A percentile compares a stretch with the other conserved stretches of the same genome.
Conservation (phyloP, 2,797 vertebrate genomes). For the Menidia menidia region DNA sequence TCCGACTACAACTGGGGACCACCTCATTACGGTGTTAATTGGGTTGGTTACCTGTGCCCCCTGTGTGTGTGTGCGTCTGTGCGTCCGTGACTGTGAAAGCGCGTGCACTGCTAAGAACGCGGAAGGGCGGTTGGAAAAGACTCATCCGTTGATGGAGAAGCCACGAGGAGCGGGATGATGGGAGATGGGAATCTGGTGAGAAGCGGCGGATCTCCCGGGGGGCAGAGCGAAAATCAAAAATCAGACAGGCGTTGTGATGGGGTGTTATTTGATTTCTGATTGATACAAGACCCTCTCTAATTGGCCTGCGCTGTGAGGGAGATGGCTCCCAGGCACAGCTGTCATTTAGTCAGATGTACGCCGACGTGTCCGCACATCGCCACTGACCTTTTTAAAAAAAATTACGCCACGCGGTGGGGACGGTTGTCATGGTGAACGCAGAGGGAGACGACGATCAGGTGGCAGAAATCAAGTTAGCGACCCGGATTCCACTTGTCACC, state of each 20-base stretch:
- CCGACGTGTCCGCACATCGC: slow-evolving; percentile 65
- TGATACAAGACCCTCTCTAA: slow-evolving; percentile 76
- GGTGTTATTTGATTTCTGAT: slow-evolving; percentile 81
- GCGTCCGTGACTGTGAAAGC: slow-evolving; percentile 7
- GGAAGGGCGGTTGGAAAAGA: slow-evolving; percentile 10
- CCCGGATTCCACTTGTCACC: slow-evolving; percentile 48
- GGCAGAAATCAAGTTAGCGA: slow-evolving; percentile 45
- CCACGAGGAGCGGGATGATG: slow-evolving; percentile 33
- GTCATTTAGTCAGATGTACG: slow-evolving; percentile 69
- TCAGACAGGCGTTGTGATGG: slow-evolving; percentile 70
- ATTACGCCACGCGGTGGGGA: slow-evolving; percentile 44
- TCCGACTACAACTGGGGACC: slow-evolving; percentile 58
- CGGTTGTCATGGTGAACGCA: slow-evolving; percentile 61
- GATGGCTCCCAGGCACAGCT: slow-evolving; percentile 72
- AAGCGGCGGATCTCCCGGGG: slow-evolving; percentile 34
- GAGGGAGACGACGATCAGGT: slow-evolving; percentile 31
- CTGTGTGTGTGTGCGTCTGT: slow-evolving; percentile 6
- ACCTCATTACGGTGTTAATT: slow-evolving; percentile 80
- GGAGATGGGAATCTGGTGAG: slow-evolving; percentile 50
- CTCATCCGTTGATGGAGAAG: not conserved
- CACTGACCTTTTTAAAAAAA: slow-evolving; percentile 74
- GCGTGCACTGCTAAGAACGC: slow-evolving; percentile 22
- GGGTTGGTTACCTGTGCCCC: slow-evolving; percentile 65
- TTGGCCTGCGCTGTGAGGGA: slow-evolving; percentile 68
- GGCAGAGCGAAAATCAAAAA: slow-evolving; percentile 55